Evolutionary conservation across 1,140 invertebrate species (phyloP), one percentile per base, ranked within the genome.

Genomic region (Arion vulgaris): DNA sequence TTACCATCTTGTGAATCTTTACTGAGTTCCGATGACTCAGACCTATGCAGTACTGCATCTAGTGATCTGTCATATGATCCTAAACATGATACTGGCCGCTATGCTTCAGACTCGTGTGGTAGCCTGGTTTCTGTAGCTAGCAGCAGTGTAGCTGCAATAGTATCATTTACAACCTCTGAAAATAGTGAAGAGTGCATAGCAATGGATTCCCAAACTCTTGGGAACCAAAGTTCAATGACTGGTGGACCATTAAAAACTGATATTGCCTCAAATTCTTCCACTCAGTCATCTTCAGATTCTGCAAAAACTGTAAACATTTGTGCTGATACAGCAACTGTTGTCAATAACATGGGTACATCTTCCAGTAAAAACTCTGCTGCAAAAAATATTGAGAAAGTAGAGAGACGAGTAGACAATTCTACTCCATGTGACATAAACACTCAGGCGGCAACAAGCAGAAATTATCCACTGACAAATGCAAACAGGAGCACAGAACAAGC

Each of bases 331-430:
- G n/a, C n/a, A 49, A 66, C 32, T 66, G 76, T 68, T 36, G 32
- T 66, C 1, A n/a, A 68, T 68, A 78, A 53, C 62, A 7, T 5
- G n/a, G 57, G 38, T 66, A 57, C 39, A 39, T 51, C 76, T 78
- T 78, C 76, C 76, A 78, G 19, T 51, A 80, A 80, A 80, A 36
- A 71, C 66, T 39, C 13, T 80, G 62, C 62, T 51, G 32, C 19
- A 15, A 68, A 38, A 39, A 39, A 23, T 68, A 2, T 34, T 17
- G 57, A 79, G 7, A 71, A 9, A 19, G 66, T 5, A 36, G 78
- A 80, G n/a, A 38, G 13, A 26, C 32, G 13, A 19, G 19, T n/a
- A 45, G 57, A 66, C 76, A 78, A 1, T 66, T 78, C 53, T 34
- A 32, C 36, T 1, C 15, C 76, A n/a, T 53, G 53, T 36, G 57